Percentiles rank a stretch among this genome's conserved stretches.
These are phyloP conservation scores for Gymnopithys bicolor DNA, from an alignment of 2,797 vertebrate genomes.

Conservation along the genomic window DNA sequence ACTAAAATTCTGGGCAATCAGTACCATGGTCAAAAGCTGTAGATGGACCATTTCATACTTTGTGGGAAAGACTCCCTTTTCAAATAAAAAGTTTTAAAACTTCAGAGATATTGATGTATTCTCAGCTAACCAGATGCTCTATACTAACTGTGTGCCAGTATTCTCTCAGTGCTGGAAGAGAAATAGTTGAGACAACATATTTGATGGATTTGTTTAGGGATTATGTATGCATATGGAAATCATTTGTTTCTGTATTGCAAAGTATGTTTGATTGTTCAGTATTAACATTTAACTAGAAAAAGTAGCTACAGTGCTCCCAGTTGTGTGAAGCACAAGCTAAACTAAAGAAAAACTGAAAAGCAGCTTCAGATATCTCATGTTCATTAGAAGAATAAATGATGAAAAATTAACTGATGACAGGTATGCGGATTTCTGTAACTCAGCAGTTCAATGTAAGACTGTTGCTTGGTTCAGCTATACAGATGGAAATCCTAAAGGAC, in stretches of 20 bases:
- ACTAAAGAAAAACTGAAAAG: slow-evolving; percentile 58
- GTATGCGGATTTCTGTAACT: slow-evolving; percentile 39
- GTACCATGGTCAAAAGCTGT: not conserved
- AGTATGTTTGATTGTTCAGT: slow-evolving; percentile 60
- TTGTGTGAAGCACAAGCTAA: slow-evolving; percentile 50
- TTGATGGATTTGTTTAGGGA: slow-evolving; percentile 69
- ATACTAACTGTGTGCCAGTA: slow-evolving; percentile 22
- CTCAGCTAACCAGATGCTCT: slow-evolving; percentile 54
- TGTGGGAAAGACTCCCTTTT: slow-evolving; percentile 28
- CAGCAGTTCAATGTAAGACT: not conserved
- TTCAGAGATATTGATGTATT: slow-evolving; percentile 30
- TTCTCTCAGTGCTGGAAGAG: slow-evolving; percentile 53
- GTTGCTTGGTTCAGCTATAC: not conserved
- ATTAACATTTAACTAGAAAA: slow-evolving; percentile 69
- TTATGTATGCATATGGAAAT: slow-evolving; percentile 71
- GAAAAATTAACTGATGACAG: slow-evolving; percentile 58
- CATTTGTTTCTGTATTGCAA: slow-evolving; percentile 63
- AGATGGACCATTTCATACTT: not conserved
- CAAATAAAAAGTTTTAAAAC: slow-evolving; percentile 1
- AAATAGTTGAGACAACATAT: slow-evolving; percentile 57
- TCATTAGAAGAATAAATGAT: slow-evolving; percentile 38
- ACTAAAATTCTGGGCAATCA: not conserved
- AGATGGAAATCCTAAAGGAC: not conserved
- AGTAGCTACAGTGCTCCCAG: slow-evolving; percentile 66
- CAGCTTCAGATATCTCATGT: slow-evolving; percentile 39